These are phyloP conservation scores for Scaptomyza montana DNA, from an alignment of 1,140 invertebrate genomes.

Conservation along the genomic window DNA sequence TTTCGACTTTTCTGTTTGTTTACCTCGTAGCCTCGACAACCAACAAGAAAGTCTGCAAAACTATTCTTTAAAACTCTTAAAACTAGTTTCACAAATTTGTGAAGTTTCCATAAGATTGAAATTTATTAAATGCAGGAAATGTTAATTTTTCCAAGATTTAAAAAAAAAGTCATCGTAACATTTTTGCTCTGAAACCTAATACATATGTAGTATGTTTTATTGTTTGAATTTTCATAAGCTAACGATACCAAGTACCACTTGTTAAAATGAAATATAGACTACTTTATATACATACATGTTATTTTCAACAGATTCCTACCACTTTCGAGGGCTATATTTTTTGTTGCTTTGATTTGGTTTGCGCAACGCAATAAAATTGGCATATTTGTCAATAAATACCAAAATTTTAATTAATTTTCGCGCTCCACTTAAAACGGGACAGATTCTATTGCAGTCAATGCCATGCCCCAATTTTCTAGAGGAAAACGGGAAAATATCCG, in stretches of 20 bases:
- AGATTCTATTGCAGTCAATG: constrained; percentile 26
- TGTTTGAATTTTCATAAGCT: too few species aligned
- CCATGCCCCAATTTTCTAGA: not conserved
- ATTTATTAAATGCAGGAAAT: too few species aligned
- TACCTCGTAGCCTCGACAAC: constrained; percentile 16
- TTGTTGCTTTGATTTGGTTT: not conserved
- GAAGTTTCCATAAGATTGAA: too few species aligned
- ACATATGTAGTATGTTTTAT: too few species aligned
- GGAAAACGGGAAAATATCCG: constrained; percentile 40
- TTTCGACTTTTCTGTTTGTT: constrained; percentile 62
- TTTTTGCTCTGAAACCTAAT: too few species aligned
- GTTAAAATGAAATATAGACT: too few species aligned
- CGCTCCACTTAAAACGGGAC: constrained; percentile 70
- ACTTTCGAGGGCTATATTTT: not conserved
- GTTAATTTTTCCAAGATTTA: too few species aligned
- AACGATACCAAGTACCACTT: not conserved
- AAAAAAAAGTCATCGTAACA: too few species aligned
- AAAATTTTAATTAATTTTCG: constrained; percentile 80
- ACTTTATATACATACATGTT: not conserved
- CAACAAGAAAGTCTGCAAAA: constrained; percentile 20
- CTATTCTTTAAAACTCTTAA: constrained; percentile 27
- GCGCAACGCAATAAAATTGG: constrained; percentile 52
- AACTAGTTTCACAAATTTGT: constrained; percentile 1
- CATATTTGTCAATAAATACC: constrained; percentile 72
- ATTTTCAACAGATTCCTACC: not conserved